Percentiles rank a stretch among this genome's conserved stretches.
Evolutionary conservation across 2,797 vertebrate species (phyloP).

Genomic region (Harpagifer antarcticus): DNA sequence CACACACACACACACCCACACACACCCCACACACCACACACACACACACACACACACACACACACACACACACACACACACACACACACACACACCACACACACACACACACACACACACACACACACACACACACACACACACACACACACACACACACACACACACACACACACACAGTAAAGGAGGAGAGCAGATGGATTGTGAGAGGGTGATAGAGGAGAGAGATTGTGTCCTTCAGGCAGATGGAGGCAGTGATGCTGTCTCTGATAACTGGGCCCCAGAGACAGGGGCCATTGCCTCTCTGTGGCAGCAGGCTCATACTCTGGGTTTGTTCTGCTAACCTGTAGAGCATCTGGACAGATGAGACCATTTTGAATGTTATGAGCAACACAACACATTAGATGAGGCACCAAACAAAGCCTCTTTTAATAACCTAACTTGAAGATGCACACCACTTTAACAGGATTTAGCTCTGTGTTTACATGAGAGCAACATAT

Average conservation of each 20-base stretch:
- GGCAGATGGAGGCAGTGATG: conserved; percentile 67
- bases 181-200: conserved; percentile 38
- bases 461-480: conserved; percentile 29
- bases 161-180: too few species aligned
- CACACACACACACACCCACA: too few species aligned
- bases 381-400: conserved; percentile 32
- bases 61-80: too few species aligned
- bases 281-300: conserved; percentile 37
- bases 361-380: conserved; percentile 51
- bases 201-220: conserved; percentile 24
- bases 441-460: conserved; percentile 41
- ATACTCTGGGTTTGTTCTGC: conserved; percentile 56
- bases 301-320: conserved; percentile 46
- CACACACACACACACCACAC: too few species aligned
- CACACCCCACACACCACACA: not conserved
- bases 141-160: not conserved
- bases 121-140: accelerated
- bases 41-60: not conserved
- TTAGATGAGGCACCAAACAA: conserved; percentile 28
- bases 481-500: conserved; percentile 8
- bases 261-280: conserved; percentile 56
- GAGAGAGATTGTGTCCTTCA: conserved; percentile 30
- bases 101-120: too few species aligned
- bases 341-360: conserved; percentile 60
- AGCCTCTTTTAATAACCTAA: conserved; percentile 40